Evolutionary conservation across 1,140 invertebrate species (phyloP).

Genomic region (Drosophila trapezifrons): DNA sequence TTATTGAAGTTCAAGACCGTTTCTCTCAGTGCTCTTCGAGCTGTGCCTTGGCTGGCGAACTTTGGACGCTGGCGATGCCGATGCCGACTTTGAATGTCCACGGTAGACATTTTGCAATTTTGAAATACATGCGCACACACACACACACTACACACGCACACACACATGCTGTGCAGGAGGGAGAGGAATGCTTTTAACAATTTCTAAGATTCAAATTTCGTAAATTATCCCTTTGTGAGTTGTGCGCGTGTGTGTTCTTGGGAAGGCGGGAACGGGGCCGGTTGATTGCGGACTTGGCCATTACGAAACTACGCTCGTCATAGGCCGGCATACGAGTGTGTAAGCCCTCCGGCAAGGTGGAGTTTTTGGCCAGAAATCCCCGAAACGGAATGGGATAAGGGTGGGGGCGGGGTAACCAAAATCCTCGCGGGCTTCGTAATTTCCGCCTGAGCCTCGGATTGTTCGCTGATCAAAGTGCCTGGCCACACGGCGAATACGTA

Average conservation of each 20-base stretch:
- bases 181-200: constrained; percentile 75
- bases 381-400: neutral
- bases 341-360: constrained; percentile 31
- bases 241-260: constrained; percentile 37
- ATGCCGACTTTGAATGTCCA: constrained; percentile 77
- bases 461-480: constrained; percentile 16
- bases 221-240: constrained; percentile 81
- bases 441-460: constrained; percentile 29
- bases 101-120: constrained; percentile 81
- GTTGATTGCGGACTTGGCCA: constrained; percentile 47
- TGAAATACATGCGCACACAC: constrained; percentile 75
- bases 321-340: constrained; percentile 13
- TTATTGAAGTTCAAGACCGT: neutral
- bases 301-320: constrained; percentile 55
- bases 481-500: constrained; percentile 16
- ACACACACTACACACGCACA: constrained; percentile 42
- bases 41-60: constrained; percentile 39
- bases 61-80: constrained; percentile 36
- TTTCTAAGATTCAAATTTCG: constrained; percentile 83
- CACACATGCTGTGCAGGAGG: constrained; percentile 14
- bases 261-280: neutral
- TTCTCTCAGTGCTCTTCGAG: neutral
- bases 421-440: constrained; percentile 38
- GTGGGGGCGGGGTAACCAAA: neutral
- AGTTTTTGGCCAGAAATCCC: constrained; percentile 13